Evolutionary conservation across 2,797 vertebrate species (phyloP).

Genomic region (Apodemus agrarius): DNA sequence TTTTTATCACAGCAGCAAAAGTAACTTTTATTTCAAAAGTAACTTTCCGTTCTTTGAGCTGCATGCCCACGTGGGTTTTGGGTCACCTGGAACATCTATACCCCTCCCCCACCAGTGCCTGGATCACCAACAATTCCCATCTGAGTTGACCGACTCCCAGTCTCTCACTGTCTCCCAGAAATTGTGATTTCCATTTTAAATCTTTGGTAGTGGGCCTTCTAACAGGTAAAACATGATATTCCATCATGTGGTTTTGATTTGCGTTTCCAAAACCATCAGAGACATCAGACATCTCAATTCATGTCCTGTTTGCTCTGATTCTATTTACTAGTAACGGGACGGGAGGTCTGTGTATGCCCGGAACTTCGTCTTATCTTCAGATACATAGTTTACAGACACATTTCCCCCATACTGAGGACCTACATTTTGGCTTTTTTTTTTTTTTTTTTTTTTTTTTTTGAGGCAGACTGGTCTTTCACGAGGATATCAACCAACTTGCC

Average conservation of each 20-base stretch:
- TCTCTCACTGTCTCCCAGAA: neutral
- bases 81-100: neutral
- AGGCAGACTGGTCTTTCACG: too few species aligned
- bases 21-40: neutral
- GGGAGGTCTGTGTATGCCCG: neutral
- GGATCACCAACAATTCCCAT: neutral
- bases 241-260: neutral
- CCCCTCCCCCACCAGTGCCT: neutral
- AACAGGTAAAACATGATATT: neutral
- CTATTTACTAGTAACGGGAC: neutral
- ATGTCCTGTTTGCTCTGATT: neutral
- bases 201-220: neutral
- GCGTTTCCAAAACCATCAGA: neutral
- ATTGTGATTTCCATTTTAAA: neutral
- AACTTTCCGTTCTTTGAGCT: neutral
- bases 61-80: neutral
- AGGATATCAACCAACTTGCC: accelerated
- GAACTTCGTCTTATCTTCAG: neutral
- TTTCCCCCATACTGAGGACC: neutral
- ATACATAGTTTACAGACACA: neutral
- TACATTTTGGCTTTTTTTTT: neutral
- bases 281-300: neutral
- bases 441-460: neutral
- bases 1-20: neutral
- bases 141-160: neutral